Conservation (phyloP, 2,888 invertebrate species). For the Sericinus montela region DNA sequence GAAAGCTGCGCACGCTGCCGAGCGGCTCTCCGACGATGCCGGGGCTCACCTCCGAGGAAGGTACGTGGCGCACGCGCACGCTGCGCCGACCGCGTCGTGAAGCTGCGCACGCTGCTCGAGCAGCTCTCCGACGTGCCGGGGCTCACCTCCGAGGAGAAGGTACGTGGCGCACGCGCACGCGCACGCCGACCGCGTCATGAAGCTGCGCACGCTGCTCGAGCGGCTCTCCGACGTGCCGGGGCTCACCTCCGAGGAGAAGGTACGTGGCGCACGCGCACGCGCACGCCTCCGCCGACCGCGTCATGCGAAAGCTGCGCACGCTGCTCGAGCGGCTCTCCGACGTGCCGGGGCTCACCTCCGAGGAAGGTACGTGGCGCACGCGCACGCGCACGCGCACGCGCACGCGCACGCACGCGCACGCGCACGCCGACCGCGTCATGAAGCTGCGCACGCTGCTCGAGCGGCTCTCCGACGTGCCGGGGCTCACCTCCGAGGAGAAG, state of each 20-base stretch:
- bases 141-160: constrained; percentile 94
- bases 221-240: constrained; percentile 94
- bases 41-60: neutral
- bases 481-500: constrained; percentile 59
- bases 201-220: constrained; percentile 91
- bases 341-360: constrained; percentile 93
- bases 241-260: constrained; percentile 94
- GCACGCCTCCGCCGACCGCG: constrained; percentile 95
- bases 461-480: neutral
- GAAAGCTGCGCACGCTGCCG: neutral
- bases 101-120: constrained; percentile 91
- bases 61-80: constrained; percentile 60
- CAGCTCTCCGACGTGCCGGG: constrained; percentile 94
- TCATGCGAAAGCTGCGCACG: constrained; percentile 94
- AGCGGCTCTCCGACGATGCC: neutral
- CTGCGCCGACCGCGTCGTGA: constrained; percentile 98
- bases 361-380: constrained; percentile 84
- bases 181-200: constrained; percentile 97
- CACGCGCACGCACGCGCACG: constrained; percentile 96
- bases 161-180: constrained; percentile 80
- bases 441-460: constrained; percentile 47
- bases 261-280: constrained; percentile 80
- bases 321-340: constrained; percentile 93
- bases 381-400: too few relatives aligned
- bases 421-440: constrained; percentile 68